Conservation (phyloP, 2,113 vertebrate genomes). For the Morone saxatilis region DNA sequence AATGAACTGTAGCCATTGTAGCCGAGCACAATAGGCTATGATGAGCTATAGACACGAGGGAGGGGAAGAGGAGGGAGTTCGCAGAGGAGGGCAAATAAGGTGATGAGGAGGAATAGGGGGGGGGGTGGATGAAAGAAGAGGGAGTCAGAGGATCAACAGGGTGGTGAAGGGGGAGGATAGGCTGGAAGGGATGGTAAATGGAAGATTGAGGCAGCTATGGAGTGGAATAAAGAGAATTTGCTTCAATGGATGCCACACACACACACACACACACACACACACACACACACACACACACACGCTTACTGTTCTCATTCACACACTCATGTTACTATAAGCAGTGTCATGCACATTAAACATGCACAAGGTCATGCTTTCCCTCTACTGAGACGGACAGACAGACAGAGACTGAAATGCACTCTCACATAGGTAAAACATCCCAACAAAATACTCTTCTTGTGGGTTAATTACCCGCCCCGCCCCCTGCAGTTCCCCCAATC, state of each 20-base stretch:
- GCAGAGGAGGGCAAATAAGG: slow-evolving; percentile 35
- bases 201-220: slow-evolving; percentile 71
- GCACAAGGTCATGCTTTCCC: slow-evolving; percentile 91
- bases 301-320: slow-evolving; percentile 59
- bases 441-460: slow-evolving; percentile 35
- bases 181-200: slow-evolving; percentile 34
- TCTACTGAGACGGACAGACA: slow-evolving; percentile 59
- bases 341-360: slow-evolving; percentile 91
- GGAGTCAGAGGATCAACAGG: slow-evolving; percentile 73
- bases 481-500: slow-evolving; percentile 53
- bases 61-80: slow-evolving; percentile 74
- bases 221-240: slow-evolving; percentile 35
- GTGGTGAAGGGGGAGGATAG: slow-evolving; percentile 69
- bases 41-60: slow-evolving; percentile 88
- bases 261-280: slow-evolving; percentile 58
- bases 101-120: slow-evolving; percentile 26
- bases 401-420: slow-evolving; percentile 49
- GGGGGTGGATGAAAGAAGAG: background rate
- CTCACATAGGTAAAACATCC: slow-evolving; percentile 60
- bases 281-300: slow-evolving; percentile 69
- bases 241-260: too few species aligned
- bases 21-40: slow-evolving; percentile 89
- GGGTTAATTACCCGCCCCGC: slow-evolving; percentile 40
- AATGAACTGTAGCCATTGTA: slow-evolving; percentile 89
- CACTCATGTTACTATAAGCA: slow-evolving; percentile 75